Percentiles rank a stretch among this genome's conserved stretches.
phyloP scores from a whole-genome alignment of 2,888 invertebrate genomes.

The Stenichneumon culpator region DNA sequence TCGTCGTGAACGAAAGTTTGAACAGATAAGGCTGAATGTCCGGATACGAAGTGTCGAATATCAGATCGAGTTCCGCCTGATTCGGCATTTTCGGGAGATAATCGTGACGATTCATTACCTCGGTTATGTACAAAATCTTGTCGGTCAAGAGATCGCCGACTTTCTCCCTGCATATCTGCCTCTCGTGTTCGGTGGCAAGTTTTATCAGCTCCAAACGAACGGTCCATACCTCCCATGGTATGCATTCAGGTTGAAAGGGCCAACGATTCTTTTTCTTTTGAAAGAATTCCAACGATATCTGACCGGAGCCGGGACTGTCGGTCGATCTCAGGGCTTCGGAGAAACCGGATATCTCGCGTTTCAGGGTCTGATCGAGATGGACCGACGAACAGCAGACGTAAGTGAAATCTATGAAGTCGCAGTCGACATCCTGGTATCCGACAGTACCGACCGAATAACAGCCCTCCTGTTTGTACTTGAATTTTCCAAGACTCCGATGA shows the following conservation, averaged over 20 bases:
- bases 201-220: conserved; percentile 95
- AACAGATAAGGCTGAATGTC: conserved; percentile 99
- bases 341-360: conserved; percentile 91
- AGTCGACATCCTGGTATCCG: conserved; percentile 98
- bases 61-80: conserved; percentile 95
- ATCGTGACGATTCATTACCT: conserved; percentile 97
- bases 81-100: conserved; percentile 98
- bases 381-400: conserved; percentile 97
- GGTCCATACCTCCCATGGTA: conserved; percentile 99
- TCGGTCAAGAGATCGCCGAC: conserved; percentile 95
- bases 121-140: conserved; percentile 97
- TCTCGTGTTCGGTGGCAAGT: conserved; percentile 94
- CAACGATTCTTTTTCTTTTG: conserved; percentile 96
- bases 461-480: conserved; percentile 96
- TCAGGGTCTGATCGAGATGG: conserved; percentile 90
- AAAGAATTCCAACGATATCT: conserved; percentile 98
- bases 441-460: conserved; percentile 98
- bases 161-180: conserved; percentile 94
- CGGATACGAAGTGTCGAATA: conserved; percentile 96
- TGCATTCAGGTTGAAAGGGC: conserved; percentile 95
- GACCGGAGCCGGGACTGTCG: conserved; percentile 90
- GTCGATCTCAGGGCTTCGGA: conserved; percentile 92
- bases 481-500: conserved; percentile 96
- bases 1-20: conserved; percentile 94
- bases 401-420: conserved; percentile 98